These are phyloP conservation scores for Egretta garzetta DNA, from an alignment of 2,113 vertebrate species.

Conservation along the genomic window DNA sequence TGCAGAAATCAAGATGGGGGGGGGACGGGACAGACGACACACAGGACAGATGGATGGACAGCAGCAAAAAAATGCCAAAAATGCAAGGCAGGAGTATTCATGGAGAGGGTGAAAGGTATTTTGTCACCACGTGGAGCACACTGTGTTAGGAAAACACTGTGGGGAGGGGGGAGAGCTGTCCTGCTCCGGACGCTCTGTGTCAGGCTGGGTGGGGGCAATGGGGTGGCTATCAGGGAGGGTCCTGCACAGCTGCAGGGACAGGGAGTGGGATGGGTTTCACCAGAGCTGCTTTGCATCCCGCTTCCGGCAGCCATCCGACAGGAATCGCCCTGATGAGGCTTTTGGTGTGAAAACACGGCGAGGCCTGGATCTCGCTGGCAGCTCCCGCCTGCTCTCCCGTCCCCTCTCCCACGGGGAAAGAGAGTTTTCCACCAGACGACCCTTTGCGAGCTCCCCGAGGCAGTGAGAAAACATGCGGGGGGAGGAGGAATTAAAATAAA, in stretches of 20 bases:
- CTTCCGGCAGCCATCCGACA: background rate
- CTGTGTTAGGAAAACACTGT: rapidly evolving
- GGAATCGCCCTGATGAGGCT: background rate
- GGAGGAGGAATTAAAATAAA: background rate
- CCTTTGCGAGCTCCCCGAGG: rapidly evolving
- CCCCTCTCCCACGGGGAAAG: background rate
- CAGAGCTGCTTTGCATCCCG: background rate
- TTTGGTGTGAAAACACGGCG: background rate
- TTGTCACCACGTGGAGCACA: background rate
- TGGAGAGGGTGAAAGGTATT: background rate
- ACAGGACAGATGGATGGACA: background rate
- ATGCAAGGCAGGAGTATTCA: background rate
- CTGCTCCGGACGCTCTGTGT: rapidly evolving
- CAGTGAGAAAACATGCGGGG: rapidly evolving
- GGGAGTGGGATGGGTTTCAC: background rate
- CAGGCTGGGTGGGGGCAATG: rapidly evolving
- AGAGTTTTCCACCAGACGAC: rapidly evolving
- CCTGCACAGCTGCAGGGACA: background rate
- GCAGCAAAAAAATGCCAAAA: background rate
- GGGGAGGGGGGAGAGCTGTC: background rate
- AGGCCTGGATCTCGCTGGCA: background rate
- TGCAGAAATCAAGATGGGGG: background rate
- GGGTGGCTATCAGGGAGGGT: rapidly evolving
- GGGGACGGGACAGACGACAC: too few species aligned
- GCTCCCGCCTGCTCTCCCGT: background rate